Percentiles rank a stretch among this genome's conserved stretches.
These are phyloP conservation scores for Apotomis turbidana DNA, from an alignment of 2,888 invertebrate species.

Conservation along the genomic window DNA sequence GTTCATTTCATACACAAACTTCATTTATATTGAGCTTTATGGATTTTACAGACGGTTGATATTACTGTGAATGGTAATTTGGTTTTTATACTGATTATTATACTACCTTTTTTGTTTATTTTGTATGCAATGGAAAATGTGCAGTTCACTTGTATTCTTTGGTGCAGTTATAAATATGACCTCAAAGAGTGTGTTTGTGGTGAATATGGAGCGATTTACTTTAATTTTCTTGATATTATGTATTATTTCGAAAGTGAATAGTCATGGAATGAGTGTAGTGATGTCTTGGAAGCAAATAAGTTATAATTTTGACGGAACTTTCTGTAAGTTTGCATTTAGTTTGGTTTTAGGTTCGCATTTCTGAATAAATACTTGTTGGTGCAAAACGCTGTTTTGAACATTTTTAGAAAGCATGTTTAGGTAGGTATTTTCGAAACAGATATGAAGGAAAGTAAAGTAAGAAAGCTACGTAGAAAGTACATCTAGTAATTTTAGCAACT, in stretches of 20 bases:
- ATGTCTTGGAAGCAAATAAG: slow-evolving; percentile 66
- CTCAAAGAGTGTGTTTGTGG: background rate
- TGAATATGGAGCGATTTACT: background rate
- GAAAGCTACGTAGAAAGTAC: no score
- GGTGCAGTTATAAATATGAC: background rate
- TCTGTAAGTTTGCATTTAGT: slow-evolving; percentile 58
- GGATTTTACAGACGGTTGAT: background rate
- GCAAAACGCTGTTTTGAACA: no score
- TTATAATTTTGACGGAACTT: slow-evolving; percentile 58
- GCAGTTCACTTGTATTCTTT: no score
- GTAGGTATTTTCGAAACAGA: no score
- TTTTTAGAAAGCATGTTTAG: no score
- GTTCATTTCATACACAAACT: background rate
- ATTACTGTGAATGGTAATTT: background rate
- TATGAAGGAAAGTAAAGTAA: no score
- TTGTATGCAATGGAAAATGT: no score
- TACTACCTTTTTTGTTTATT: no score
- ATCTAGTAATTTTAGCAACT: no score
- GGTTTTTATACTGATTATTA: background rate
- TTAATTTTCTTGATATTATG: slow-evolving; percentile 1
- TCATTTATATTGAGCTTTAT: background rate
- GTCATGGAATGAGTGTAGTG: slow-evolving; percentile 47
- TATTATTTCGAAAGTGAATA: background rate
- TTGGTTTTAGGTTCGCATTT: no score
- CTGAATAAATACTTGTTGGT: no score